phyloP scores from a whole-genome alignment of 1,140 invertebrate species.

The Monochamus saltuarius region DNA sequence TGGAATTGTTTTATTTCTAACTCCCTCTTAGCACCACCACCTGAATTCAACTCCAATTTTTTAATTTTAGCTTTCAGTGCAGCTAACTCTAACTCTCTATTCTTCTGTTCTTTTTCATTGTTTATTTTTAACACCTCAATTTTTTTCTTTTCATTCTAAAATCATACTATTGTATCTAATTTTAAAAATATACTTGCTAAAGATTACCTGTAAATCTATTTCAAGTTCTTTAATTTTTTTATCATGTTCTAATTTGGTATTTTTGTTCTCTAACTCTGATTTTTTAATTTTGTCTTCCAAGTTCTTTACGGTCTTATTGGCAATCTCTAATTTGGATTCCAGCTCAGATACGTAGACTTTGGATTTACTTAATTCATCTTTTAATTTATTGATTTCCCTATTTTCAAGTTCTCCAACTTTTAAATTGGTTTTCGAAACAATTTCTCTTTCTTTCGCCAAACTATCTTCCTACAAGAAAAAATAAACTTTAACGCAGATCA shows the following conservation, averaged over 20 bases:
- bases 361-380: constrained; percentile 55
- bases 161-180: constrained; percentile 2
- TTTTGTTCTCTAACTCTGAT: constrained; percentile 56
- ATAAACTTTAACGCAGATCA: no score
- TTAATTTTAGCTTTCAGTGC: constrained; percentile 65
- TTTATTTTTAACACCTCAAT: constrained; percentile 62
- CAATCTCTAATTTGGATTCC: constrained; percentile 65
- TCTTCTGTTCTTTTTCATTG: constrained; percentile 63
- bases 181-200: constrained; percentile 44
- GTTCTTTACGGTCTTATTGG: constrained; percentile 60
- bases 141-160: constrained; percentile 64
- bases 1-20: constrained; percentile 67
- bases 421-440: constrained; percentile 28
- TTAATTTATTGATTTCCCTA: constrained; percentile 36
- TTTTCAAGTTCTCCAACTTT: constrained; percentile 28
- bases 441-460: constrained; percentile 38
- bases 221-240: constrained; percentile 63
- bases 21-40: constrained; percentile 64
- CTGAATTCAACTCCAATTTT: constrained; percentile 61
- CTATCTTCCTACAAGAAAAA: constrained; percentile 38
- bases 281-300: constrained; percentile 57
- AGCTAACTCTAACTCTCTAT: constrained; percentile 66
- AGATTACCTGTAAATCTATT: constrained; percentile 56
- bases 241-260: constrained; percentile 59
- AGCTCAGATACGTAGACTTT: constrained; percentile 55